Evolutionary conservation across 2,888 invertebrate genomes (phyloP), one percentile per base, ranked within the genome.

Genomic region (Cloeon dipterum): DNA sequence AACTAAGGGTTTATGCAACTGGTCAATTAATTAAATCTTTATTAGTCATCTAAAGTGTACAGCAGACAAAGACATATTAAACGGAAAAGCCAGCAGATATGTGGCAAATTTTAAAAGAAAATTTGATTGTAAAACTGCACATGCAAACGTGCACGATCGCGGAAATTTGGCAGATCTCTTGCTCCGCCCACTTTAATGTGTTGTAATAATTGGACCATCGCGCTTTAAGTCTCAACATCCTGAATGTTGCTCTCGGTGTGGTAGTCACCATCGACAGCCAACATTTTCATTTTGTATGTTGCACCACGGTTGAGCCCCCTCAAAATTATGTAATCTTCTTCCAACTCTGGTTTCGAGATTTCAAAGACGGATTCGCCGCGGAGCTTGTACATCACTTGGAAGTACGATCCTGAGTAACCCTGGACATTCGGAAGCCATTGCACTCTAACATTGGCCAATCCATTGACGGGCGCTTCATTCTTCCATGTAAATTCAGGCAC

Each of bases 341-440:
- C 68, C 11, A 70, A 65, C 48, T 82, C 72, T 35, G 71, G 68
- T 7, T 66, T 60, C 1, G 76, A 72, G 39, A 61, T 55, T 41
- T 59, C 49, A 64, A 70, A 81, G 35, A 67, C 66, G 1, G 74
- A 68, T 50, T 78, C 77, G 3, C 81, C 86, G 55, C 70, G n/a
- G n/a, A 53, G 62, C 51, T 65, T 69, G 59, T 82, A 81, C 52
- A 79, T 74, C 1, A 77, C 77, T 49, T 74, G 85, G 62, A 94
- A 96, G 54, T 86, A 82, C 18, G 88, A 85, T 13, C 96, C 96
- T 1, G 89, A 72, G 49, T 77, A 71, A 3, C 83, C 83, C 40
- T 75, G 74, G 8, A 71, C 52, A 39, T 74, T 70, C 1, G 93
- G 89, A 32, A 70, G 53, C 91, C 94, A 96, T 14, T 68, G 69